These are phyloP conservation scores for Oxycera nigricornis DNA, from an alignment of 2,888 invertebrate species.

Conservation along the genomic window DNA sequence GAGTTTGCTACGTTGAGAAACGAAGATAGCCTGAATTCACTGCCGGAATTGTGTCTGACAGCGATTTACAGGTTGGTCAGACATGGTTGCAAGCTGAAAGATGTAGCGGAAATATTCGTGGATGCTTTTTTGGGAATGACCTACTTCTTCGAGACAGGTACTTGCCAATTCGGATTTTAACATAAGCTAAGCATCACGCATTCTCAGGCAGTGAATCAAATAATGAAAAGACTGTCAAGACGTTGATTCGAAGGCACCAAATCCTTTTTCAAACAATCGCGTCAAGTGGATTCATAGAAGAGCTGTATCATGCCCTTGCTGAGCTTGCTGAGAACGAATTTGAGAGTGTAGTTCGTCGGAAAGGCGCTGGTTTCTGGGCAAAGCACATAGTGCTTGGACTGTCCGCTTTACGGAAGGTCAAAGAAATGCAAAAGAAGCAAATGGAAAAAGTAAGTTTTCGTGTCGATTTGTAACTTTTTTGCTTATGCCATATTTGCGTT, in stretches of 20 bases:
- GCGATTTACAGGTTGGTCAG: conserved; percentile 50
- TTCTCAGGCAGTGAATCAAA: not conserved
- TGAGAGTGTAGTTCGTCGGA: conserved; percentile 48
- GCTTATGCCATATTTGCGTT: too few relatives aligned
- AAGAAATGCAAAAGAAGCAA: conserved; percentile 55
- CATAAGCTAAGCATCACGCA: not conserved
- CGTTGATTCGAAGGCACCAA: conserved; percentile 53
- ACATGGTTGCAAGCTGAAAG: conserved; percentile 51
- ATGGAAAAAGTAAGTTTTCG: conserved; percentile 53
- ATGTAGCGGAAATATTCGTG: conserved; percentile 53
- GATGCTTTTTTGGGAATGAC: conserved; percentile 54
- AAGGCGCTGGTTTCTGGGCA: conserved; percentile 59
- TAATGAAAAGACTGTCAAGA: not conserved
- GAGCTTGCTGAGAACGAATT: conserved; percentile 54
- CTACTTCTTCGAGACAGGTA: conserved; percentile 54
- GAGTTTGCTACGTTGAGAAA: conserved; percentile 47
- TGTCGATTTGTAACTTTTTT: too few relatives aligned
- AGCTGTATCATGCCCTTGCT: conserved; percentile 55
- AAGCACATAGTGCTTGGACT: conserved; percentile 55
- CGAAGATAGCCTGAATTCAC: not conserved
- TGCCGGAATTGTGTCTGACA: conserved; percentile 37
- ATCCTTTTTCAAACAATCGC: conserved; percentile 56
- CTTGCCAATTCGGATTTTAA: not conserved
- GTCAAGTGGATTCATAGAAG: conserved; percentile 55
- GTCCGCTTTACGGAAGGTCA: conserved; percentile 55